Percentiles rank a stretch among this genome's conserved stretches.
Evolutionary conservation across 2,888 invertebrate genomes (phyloP).

Genomic region (Harpalus rufipes): DNA sequence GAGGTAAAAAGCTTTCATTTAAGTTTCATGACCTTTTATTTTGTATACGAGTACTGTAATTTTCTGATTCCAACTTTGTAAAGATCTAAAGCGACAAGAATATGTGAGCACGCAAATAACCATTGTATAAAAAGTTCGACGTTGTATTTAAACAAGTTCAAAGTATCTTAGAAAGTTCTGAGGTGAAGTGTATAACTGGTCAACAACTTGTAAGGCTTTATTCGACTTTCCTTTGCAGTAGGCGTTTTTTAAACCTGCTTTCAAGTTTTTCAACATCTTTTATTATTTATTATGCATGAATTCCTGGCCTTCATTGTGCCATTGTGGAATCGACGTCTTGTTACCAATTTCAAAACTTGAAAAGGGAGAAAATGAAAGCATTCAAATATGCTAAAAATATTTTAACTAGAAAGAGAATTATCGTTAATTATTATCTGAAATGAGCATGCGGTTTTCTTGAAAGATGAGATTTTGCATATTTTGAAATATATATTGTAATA

Average conservation of each 20-base stretch:
- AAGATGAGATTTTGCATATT: no score
- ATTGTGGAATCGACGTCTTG: constrained; percentile 11
- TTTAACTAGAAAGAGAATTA: not conserved
- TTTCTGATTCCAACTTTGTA: no score
- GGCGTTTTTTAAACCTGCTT: constrained; percentile 27
- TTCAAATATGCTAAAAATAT: not conserved
- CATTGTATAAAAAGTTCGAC: constrained; percentile 26
- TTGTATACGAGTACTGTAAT: no score
- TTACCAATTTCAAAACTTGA: not conserved
- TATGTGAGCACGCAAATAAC: constrained; percentile 8
- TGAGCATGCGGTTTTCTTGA: no score
- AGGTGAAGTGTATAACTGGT: constrained; percentile 39
- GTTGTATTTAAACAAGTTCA: constrained; percentile 32
- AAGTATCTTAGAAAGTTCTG: constrained; percentile 21
- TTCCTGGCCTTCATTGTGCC: not conserved
- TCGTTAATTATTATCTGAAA: no score
- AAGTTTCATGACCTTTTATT: not conserved
- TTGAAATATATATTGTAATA: no score
- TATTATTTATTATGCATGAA: constrained; percentile 48
- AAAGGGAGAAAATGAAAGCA: not conserved
- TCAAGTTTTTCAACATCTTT: constrained; percentile 37
- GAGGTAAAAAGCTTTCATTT: not conserved
- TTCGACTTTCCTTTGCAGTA: constrained; percentile 29
- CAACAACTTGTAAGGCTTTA: constrained; percentile 36
- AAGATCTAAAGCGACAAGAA: not conserved